Evolutionary conservation across 2,113 vertebrate species (phyloP).

Genomic region (Romanogobio albipinnatus): DNA sequence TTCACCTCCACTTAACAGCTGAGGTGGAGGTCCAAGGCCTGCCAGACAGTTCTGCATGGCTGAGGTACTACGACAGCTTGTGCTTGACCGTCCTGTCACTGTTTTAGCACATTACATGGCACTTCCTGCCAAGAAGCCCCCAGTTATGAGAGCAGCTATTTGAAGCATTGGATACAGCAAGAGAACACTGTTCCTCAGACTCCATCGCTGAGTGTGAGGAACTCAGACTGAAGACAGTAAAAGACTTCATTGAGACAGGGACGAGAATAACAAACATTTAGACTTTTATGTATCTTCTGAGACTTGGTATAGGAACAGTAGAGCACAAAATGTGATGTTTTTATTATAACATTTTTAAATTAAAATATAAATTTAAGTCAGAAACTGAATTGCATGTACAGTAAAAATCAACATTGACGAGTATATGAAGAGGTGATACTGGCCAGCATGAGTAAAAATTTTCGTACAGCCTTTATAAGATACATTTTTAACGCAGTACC

Average conservation of each 20-base stretch:
- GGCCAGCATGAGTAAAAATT: no score
- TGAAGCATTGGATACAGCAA: constrained; percentile 30
- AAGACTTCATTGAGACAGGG: constrained; percentile 9
- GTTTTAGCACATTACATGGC: constrained; percentile 59
- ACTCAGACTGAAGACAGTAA: constrained; percentile 5
- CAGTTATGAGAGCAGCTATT: constrained; percentile 64
- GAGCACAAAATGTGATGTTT: neutral
- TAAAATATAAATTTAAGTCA: neutral
- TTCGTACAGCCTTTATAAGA: no score
- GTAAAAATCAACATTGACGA: neutral
- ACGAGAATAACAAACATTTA: neutral
- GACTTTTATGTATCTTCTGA: neutral
- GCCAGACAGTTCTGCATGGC: constrained; percentile 62
- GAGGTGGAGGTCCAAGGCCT: constrained; percentile 61
- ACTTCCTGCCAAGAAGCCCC: constrained; percentile 50
- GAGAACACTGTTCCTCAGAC: constrained; percentile 34
- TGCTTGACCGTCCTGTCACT: constrained; percentile 66
- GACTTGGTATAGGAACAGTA: neutral
- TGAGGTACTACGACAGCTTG: constrained; percentile 63
- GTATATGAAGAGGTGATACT: neutral
- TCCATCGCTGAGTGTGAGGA: constrained; percentile 22
- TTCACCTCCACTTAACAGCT: constrained; percentile 60
- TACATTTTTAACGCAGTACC: no score
- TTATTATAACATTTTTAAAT: no score
- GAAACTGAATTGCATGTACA: neutral